Conservation (phyloP, 2,888 invertebrate genomes). For the Caenorhabditis sp. region DNA sequence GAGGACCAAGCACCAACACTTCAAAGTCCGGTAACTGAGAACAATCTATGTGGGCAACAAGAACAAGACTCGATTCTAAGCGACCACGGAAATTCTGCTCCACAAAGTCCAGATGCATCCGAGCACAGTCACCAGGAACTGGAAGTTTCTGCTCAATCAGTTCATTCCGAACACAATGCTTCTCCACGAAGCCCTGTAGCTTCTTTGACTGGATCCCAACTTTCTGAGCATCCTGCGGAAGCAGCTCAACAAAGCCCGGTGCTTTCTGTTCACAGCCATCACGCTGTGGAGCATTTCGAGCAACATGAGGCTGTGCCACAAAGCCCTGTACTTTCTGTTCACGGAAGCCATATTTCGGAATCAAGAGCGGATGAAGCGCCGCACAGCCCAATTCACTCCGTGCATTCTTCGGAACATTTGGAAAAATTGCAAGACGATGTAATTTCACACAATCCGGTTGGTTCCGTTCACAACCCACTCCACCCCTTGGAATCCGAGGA, state of each 20-base stretch:
- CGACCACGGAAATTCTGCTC: neutral
- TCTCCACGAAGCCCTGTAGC: neutral
- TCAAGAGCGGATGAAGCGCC: constrained; percentile 6
- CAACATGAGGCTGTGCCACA: constrained; percentile 33
- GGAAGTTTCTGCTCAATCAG: neutral
- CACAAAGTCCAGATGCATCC: constrained; percentile 5
- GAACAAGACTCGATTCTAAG: too few relatives aligned
- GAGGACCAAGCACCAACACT: neutral
- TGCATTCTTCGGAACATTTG: constrained; percentile 13
- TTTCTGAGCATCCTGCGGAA: constrained; percentile 4
- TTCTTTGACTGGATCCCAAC: neutral
- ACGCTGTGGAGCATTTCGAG: constrained; percentile 37
- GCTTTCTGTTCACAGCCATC: constrained; percentile 33
- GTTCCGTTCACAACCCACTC: constrained; percentile 4
- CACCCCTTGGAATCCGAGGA: too few relatives aligned
- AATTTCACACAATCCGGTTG: neutral
- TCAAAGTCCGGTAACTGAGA: neutral
- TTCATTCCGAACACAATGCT: neutral
- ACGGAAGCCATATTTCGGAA: constrained; percentile 6
- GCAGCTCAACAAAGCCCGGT: constrained; percentile 24
- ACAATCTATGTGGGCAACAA: too few relatives aligned
- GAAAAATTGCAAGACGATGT: neutral
- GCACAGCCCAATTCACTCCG: constrained; percentile 24
- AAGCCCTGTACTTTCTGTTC: constrained; percentile 37
- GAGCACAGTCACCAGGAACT: neutral